Evolutionary conservation across 2,797 vertebrate species (phyloP).

Genomic region (Crocodylus rhombifer): DNA sequence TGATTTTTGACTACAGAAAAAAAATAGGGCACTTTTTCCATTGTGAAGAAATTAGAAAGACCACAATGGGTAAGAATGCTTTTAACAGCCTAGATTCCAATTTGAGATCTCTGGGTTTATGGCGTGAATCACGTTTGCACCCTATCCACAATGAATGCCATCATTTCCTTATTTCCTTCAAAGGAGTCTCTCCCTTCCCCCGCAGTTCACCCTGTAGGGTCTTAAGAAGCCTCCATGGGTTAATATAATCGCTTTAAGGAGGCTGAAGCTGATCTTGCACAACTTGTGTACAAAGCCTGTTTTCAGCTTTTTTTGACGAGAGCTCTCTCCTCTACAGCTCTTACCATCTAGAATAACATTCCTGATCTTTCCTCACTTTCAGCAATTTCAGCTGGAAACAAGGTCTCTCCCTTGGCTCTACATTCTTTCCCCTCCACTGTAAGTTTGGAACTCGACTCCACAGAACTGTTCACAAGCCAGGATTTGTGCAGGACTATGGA

Average conservation of each 20-base stretch:
- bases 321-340: neutral
- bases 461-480: neutral
- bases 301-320: neutral
- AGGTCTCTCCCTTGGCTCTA: neutral
- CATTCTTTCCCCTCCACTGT: neutral
- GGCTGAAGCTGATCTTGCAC: neutral
- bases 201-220: no score
- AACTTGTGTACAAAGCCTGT: neutral
- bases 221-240: no score
- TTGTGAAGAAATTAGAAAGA: no score
- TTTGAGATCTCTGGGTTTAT: no score
- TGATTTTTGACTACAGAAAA: no score
- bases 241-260: no score
- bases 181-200: no score
- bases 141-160: neutral
- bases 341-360: neutral
- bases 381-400: fast-evolving
- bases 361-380: fast-evolving
- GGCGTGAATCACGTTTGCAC: neutral
- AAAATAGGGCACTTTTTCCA: no score
- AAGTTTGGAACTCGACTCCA: neutral
- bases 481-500: neutral
- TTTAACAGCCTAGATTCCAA: no score
- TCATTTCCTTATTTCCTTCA: neutral
- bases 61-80: no score